Percentiles rank a stretch among this genome's conserved stretches.
These are phyloP conservation scores for Ceratosolen fusciceps DNA, from an alignment of 1,140 invertebrate species.

Conservation along the genomic window DNA sequence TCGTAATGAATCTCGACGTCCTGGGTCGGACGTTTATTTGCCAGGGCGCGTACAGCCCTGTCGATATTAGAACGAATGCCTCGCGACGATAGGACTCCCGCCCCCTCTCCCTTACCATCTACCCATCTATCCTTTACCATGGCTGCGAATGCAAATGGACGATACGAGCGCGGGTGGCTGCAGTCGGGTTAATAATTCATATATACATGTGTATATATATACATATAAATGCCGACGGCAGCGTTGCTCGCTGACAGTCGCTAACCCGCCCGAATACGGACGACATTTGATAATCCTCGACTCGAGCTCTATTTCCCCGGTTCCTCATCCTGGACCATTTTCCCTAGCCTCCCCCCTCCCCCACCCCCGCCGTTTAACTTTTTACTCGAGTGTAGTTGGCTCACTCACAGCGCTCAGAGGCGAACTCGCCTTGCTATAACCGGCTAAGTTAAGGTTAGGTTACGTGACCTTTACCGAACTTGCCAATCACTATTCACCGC, in stretches of 20 bases:
- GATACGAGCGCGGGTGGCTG: slow-evolving; percentile 35
- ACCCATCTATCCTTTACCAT: background rate
- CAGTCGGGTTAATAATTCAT: slow-evolving; percentile 65
- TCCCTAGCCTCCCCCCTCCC: slow-evolving; percentile 51
- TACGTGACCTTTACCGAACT: too few species aligned
- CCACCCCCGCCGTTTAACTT: background rate
- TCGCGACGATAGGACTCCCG: background rate
- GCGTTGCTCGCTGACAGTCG: slow-evolving; percentile 66
- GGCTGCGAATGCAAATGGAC: slow-evolving; percentile 58
- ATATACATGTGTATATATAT: too few species aligned
- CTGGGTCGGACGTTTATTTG: slow-evolving; percentile 14
- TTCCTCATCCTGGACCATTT: too few species aligned
- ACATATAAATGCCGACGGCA: too few species aligned
- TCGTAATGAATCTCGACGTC: slow-evolving; percentile 41
- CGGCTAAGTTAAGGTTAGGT: too few species aligned
- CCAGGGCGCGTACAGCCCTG: background rate
- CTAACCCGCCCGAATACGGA: slow-evolving; percentile 70
- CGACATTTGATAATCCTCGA: slow-evolving; percentile 68
- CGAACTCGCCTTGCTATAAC: too few species aligned
- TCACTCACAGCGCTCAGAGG: background rate
- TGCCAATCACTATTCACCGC: too few species aligned
- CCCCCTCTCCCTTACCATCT: background rate
- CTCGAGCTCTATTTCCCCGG: too few species aligned
- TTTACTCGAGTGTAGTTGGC: background rate
- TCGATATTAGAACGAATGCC: slow-evolving; percentile 48